These are phyloP conservation scores for Lepidochitona cinerea DNA, from an alignment of 2,888 invertebrate species.

Conservation along the genomic window DNA sequence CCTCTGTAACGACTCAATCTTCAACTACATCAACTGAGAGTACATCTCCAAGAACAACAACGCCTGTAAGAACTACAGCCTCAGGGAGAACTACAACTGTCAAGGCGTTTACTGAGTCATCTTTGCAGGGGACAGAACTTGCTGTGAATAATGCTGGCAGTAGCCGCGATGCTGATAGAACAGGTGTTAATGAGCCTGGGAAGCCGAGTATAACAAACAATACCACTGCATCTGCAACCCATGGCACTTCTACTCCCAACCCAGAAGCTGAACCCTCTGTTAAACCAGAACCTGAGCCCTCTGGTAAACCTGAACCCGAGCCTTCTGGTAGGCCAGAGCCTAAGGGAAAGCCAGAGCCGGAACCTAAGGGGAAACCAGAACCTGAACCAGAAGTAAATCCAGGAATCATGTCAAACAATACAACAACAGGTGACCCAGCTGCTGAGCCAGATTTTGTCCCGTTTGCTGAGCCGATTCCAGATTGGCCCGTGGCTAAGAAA, in stretches of 20 bases:
- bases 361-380: slow-evolving; percentile 25
- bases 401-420: slow-evolving; percentile 11
- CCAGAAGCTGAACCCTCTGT: neutral
- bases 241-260: neutral
- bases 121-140: too few relatives aligned
- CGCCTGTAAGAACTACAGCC: neutral
- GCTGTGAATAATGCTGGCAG: too few relatives aligned
- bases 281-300: slow-evolving; percentile 7
- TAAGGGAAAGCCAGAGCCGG: slow-evolving; percentile 4
- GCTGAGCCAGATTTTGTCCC: slow-evolving; percentile 9
- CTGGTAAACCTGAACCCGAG: slow-evolving; percentile 13
- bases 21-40: neutral
- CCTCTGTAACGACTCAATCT: neutral
- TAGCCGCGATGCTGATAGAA: neutral
- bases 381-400: slow-evolving; percentile 29
- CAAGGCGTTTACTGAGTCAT: neutral
- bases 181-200: neutral
- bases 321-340: neutral
- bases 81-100: neutral
- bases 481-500: slow-evolving; percentile 58
- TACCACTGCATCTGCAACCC: neutral
- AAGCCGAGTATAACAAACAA: neutral
- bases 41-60: neutral
- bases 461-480: slow-evolving; percentile 62
- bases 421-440: slow-evolving; percentile 7